Evolutionary conservation across 1,140 invertebrate genomes (phyloP), one percentile per base, ranked within the genome.

Genomic region (Plectrocnemia conspersa): DNA sequence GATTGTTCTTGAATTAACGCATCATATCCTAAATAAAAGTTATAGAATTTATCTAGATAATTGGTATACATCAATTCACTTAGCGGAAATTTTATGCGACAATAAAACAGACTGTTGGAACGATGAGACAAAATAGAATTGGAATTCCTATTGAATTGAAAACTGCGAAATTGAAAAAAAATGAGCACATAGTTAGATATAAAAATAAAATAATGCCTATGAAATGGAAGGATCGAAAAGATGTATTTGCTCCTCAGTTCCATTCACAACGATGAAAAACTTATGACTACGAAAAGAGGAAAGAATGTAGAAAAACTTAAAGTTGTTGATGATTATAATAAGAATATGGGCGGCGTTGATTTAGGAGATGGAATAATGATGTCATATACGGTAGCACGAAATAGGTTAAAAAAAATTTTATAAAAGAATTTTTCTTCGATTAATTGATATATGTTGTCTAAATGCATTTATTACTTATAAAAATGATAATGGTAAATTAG

Each of bases 271-370:
- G 45, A 48, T 24, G 45, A 33, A 48, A 48, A 48, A 16, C 25
- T 27, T 29, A 48, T 48, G 23, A 48, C 32, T 48, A 27, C n/a
- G 32, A 48, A 48, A 18, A 48, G 25, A 48, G 19, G 41, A 44
- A 16, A 27, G 32, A 40, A 27, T 18, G 23, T 29, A 48, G 45
- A 32, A 48, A 48, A 48, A 32, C 45, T 11, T 7, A 48, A 48
- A 29, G 45, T 48, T 48, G 22, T 48, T 27, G 23, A 29, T 13
- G 45, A 48, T 48, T 33, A 48, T 19, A 48, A 33, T 24, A 48
- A 48, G 45, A 48, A 48, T 48, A 48, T 48, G 45, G 45, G 45
- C 18, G 29, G 45, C 45, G 45, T 48, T 29, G 45, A 48, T 48
- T 48, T 48, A 16, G 45, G 24, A 48, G 45, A 48, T 48, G 25